Evolutionary conservation across 2,888 invertebrate genomes (phyloP), one percentile per base, ranked within the genome.

Genomic region (Cantharis rufa): DNA sequence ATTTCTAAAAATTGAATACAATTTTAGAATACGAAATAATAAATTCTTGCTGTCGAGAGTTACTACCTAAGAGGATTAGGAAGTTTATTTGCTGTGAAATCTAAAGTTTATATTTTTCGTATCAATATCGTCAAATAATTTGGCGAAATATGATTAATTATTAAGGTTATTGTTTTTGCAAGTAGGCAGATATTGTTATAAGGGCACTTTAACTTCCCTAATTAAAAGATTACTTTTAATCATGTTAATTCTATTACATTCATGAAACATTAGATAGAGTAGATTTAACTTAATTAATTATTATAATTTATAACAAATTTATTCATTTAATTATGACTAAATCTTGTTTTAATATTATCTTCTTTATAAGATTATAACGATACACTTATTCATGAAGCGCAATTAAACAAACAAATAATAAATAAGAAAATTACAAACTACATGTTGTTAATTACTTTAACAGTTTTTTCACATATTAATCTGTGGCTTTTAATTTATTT

Each of bases 401-500:
- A 77, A 77, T 77, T 72, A 77, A 76, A 77, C 70, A 73, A 66
- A 77, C 73, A 77, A 73, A 73, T 73, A 73, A 77, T 68, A 73
- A 76, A 69, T 70, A 74, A 74, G 66, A 16, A 73, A 77, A 73
- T 74, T 77, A 77, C 76, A 76, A 76, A 76, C 70, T 74, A 70
- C 74, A 71, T 71, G 74, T 48, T 48, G 48, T 74, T 79, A 76
- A 79, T 79, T 79, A 79, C 74, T 76, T 79, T 79, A 79, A 79
- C 79, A 77, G 72, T 71, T 77, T 72, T 74, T 74, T 78, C 80
- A 81, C 79, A 78, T 80, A 81, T 81, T 81, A 81, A 77, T 80
- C 74, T 78, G 76, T 75, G 79, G 78, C 81, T 82, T 28, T 28
- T 74, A 82, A 83, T 82, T 83, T 82, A 82, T 82, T 82, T 83